These are phyloP conservation scores for Dysdera silvatica DNA, from an alignment of 1,140 invertebrate genomes.

Conservation along the genomic window DNA sequence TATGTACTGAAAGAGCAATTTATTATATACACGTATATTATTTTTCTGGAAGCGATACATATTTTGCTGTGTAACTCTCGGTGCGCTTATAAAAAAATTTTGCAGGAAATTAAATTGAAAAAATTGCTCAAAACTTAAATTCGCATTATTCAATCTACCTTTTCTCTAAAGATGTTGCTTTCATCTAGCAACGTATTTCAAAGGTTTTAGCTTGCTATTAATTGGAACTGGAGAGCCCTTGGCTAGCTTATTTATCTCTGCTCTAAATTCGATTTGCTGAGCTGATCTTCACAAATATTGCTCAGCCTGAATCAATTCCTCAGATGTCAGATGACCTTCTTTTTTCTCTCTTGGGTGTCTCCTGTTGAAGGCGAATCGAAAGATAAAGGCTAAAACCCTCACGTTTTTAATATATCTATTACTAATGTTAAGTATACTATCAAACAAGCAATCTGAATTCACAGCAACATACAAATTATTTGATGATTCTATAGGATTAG, in stretches of 20 bases:
- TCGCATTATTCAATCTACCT: too few species aligned
- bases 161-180: too few species aligned
- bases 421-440: background rate
- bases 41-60: too few species aligned
- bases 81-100: too few species aligned
- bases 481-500: background rate
- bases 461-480: background rate
- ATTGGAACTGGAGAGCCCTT: background rate
- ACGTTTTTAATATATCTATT: background rate
- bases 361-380: background rate
- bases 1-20: too few species aligned
- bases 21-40: too few species aligned
- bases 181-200: too few species aligned
- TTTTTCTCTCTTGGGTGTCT: background rate
- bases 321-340: background rate
- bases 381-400: constrained; percentile 1
- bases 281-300: background rate
- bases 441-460: too few species aligned
- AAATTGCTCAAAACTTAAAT: too few species aligned
- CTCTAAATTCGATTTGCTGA: background rate
- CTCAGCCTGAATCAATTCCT: background rate
- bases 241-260: background rate
- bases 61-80: too few species aligned
- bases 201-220: constrained; percentile 1
- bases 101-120: too few species aligned